These are phyloP conservation scores for Coenonympha glycerion DNA, from an alignment of 2,888 invertebrate genomes.

Conservation along the genomic window DNA sequence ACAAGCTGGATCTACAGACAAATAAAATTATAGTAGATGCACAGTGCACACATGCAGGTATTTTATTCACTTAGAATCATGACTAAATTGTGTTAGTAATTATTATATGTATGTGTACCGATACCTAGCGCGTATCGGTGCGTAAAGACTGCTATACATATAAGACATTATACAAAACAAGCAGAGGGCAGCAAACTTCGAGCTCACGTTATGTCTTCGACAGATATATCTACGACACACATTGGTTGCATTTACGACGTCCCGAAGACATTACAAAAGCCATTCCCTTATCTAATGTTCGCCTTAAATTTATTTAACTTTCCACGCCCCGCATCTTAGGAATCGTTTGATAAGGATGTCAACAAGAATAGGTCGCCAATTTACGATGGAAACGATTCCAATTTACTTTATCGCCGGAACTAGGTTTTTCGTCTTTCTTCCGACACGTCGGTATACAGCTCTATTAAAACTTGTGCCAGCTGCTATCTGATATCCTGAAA, in stretches of 20 bases:
- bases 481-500: too few species aligned
- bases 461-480: too few species aligned
- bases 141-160: neutral
- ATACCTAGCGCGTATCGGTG: neutral
- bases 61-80: too few species aligned
- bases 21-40: too few species aligned
- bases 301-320: conserved; percentile 72
- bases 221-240: conserved; percentile 65
- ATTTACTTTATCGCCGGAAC: conserved; percentile 17
- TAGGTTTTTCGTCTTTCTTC: too few species aligned
- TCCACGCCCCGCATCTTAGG: conserved; percentile 69
- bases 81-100: too few species aligned
- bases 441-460: too few species aligned
- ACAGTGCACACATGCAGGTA: too few species aligned
- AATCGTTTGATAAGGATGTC: conserved; percentile 71
- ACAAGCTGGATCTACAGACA: too few species aligned
- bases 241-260: conserved; percentile 72
- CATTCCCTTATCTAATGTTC: conserved; percentile 74
- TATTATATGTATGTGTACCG: too few species aligned
- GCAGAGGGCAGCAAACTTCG: conserved; percentile 24
- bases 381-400: conserved; percentile 22
- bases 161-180: neutral
- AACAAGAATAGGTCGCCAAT: conserved; percentile 62
- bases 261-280: conserved; percentile 74
- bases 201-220: conserved; percentile 42